phyloP scores from a whole-genome alignment of 2,797 vertebrate species.

The Hyperoplus immaculatus region DNA sequence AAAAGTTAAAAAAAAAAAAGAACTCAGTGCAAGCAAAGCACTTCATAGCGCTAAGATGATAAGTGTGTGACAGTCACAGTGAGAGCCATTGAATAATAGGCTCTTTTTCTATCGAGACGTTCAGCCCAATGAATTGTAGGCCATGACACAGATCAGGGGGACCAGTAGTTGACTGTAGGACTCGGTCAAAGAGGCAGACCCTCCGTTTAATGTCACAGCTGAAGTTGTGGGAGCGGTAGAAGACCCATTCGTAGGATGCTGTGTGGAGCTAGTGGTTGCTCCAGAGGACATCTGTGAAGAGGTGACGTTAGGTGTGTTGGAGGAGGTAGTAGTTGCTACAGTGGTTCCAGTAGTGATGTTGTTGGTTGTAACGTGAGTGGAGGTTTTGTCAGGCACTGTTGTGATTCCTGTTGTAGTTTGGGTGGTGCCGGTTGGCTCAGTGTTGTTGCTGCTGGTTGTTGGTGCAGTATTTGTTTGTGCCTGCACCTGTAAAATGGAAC shows the following conservation, averaged over 20 bases:
- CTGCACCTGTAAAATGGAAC: conserved; percentile 1
- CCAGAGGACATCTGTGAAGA: neutral
- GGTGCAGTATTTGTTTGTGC: fast-evolving
- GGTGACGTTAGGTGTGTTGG: neutral
- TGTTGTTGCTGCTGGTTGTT: fast-evolving
- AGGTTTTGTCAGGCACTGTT: fast-evolving
- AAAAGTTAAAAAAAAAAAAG: conserved; percentile 1
- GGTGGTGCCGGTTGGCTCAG: fast-evolving
- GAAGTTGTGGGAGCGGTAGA: fast-evolving
- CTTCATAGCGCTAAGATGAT: conserved; percentile 18
- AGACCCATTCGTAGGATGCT: neutral
- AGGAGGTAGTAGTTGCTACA: fast-evolving
- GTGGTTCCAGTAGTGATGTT: neutral
- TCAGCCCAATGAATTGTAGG: conserved; percentile 5
- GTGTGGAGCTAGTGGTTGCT: fast-evolving
- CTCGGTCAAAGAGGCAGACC: conserved; percentile 7
- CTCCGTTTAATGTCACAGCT: neutral
- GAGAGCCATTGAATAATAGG: neutral
- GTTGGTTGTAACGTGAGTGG: neutral
- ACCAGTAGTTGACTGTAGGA: conserved; percentile 44
- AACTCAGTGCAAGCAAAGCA: conserved; percentile 35
- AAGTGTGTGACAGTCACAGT: neutral
- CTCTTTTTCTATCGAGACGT: neutral
- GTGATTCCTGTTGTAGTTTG: fast-evolving
- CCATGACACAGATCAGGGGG: conserved; percentile 15